phyloP scores from a whole-genome alignment of 1,140 invertebrate species.

The Papilio polytes region DNA sequence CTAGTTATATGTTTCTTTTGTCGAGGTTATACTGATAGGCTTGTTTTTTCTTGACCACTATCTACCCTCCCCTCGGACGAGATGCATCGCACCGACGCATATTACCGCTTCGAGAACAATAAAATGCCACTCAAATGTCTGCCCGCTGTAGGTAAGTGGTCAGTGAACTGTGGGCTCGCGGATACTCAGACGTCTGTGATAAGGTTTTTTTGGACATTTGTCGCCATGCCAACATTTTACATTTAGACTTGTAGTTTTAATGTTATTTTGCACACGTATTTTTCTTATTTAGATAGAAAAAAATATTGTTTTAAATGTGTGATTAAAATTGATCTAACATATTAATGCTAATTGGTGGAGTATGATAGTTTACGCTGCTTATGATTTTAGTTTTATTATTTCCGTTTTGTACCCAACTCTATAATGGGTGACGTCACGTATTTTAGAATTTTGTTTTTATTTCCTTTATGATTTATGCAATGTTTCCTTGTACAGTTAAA shows the following conservation, averaged over 20 bases:
- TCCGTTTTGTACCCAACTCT: neutral
- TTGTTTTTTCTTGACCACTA: conserved; percentile 20
- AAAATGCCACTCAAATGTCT: conserved; percentile 36
- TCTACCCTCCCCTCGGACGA: too few relatives aligned
- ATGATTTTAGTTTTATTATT: neutral
- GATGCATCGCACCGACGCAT: conserved; percentile 3
- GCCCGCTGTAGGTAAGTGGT: conserved; percentile 27
- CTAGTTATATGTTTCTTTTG: too few relatives aligned
- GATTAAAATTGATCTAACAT: neutral
- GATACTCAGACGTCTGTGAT: conserved; percentile 1
- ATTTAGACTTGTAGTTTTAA: neutral
- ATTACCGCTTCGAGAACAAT: conserved; percentile 35
- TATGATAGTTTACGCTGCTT: neutral
- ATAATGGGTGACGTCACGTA: too few relatives aligned
- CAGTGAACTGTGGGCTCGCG: conserved; percentile 34
- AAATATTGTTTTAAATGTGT: neutral
- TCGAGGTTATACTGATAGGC: conserved; percentile 9
- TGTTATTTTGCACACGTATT: neutral
- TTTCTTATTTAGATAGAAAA: neutral
- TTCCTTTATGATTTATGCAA: neutral
- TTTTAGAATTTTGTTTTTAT: too few relatives aligned
- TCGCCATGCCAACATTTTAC: conserved; percentile 3
- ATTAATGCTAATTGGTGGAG: neutral
- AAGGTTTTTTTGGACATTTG: conserved; percentile 8
- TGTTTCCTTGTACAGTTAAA: neutral